Percentiles rank a stretch among this genome's conserved stretches.
Evolutionary conservation across 2,888 invertebrate species (phyloP).

Genomic region (Amphipoea lucens): DNA sequence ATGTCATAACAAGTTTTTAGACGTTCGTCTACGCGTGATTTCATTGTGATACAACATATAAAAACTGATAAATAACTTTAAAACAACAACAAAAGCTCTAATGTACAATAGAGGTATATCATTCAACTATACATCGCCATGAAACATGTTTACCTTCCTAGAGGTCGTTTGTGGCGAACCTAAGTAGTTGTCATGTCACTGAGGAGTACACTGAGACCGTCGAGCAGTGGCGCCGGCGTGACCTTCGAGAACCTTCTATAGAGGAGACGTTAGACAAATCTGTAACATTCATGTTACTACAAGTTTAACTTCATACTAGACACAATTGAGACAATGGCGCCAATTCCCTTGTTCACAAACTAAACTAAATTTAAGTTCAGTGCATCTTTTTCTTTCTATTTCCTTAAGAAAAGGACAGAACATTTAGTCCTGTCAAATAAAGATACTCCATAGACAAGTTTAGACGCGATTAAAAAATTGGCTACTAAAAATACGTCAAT

Average conservation of each 20-base stretch:
- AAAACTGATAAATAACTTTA: slow-evolving; percentile 79
- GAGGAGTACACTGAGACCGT: slow-evolving; percentile 13
- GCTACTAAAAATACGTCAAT: too few species aligned
- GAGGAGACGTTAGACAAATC: slow-evolving; percentile 3
- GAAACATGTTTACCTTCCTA: slow-evolving; percentile 56
- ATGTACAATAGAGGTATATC: slow-evolving; percentile 77
- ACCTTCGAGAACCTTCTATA: neutral
- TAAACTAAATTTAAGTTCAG: too few species aligned
- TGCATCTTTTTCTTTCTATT: too few species aligned
- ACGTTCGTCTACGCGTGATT: slow-evolving; percentile 75
- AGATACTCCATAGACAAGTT: too few species aligned
- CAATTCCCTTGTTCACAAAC: too few species aligned
- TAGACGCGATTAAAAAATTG: too few species aligned
- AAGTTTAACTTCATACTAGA: slow-evolving; percentile 39
- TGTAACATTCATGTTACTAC: slow-evolving; percentile 15
- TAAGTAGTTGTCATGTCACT: slow-evolving; percentile 44
- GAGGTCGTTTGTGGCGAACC: slow-evolving; percentile 39
- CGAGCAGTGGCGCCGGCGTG: slow-evolving; percentile 23
- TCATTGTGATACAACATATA: slow-evolving; percentile 71
- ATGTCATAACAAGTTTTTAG: slow-evolving; percentile 73
- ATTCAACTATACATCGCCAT: slow-evolving; percentile 70
- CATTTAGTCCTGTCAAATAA: too few species aligned
- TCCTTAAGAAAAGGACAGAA: too few species aligned
- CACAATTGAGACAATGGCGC: neutral
- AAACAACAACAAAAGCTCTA: slow-evolving; percentile 78